Evolutionary conservation across 2,113 vertebrate genomes (phyloP), one percentile per base, ranked within the genome.

Genomic region (Macquaria australasica): DNA sequence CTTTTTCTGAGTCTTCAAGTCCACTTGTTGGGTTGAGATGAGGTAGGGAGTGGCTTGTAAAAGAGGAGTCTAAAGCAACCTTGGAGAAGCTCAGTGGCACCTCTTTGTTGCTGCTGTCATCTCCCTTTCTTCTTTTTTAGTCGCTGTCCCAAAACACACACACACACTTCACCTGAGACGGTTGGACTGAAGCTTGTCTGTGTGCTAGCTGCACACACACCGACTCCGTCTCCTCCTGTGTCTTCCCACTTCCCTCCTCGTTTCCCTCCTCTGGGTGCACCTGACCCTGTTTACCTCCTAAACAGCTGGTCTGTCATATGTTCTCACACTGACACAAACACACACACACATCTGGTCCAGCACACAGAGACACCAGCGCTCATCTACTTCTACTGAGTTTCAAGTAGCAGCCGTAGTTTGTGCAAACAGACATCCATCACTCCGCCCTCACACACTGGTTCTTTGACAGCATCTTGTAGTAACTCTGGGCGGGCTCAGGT

Each of bases 391-490:
- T 81, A 55, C 80, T 55, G 85, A 80, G 74, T 77, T 85, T 84
- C 20, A n/a, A 56, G 41, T 43, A 79, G 80, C 88, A 11, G 73
- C 70, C 5, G 56, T 70, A 53, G 75, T 85, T 87, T 84, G 84
- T 88, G 83, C 88, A 85, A 77, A 82, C 81, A 80, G 41, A 83
- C 83, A 45, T 56, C 87, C 91, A 81, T 80, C 88, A 67, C 84
- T 71, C 78, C 56, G 21, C 81, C 77, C 74, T 83, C 88, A 28
- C 82, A 70, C 86, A 5, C 87, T 84, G 63, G 1, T n/a, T 86
- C 83, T 84, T 28, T 92, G 91, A 90, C 87, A 90, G 89, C 90
- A 91, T 90, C 87, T 88, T 48, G 67, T 85, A 77, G 83, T 77
- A 79, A 81, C 73, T 70, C 39, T 37, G 62, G 51, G 70, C 34